A percentile compares a stretch with the other conserved stretches of the same genome.
Conservation (phyloP, 2,888 invertebrate genomes). For the Orthosia cruda region DNA sequence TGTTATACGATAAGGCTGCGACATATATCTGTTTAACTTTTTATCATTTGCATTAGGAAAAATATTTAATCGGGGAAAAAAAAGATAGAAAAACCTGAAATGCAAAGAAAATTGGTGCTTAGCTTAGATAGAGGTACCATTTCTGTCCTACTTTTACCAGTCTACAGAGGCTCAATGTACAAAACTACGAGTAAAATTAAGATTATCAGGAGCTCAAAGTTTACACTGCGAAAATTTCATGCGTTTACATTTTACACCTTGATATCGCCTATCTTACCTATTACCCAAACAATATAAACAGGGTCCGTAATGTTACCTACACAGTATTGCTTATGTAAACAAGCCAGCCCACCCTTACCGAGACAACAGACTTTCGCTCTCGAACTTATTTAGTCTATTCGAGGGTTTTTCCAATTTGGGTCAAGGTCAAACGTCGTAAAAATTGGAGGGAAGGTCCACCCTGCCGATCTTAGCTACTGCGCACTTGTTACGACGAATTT, state of each 20-base stretch:
- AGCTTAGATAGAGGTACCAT: background rate
- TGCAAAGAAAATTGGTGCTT: background rate
- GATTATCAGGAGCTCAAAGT: background rate
- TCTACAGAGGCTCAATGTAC: background rate
- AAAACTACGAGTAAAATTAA: background rate
- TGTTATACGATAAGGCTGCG: too few species aligned
- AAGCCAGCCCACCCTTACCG: conserved; percentile 45
- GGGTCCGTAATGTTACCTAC: conserved; percentile 32
- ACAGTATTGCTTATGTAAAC: conserved; percentile 46
- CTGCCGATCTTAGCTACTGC: conserved; percentile 72
- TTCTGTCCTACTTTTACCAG: background rate
- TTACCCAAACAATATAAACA: conserved; percentile 47
- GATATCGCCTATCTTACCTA: conserved; percentile 18
- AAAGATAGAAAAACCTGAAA: background rate
- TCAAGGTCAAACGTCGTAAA: conserved; percentile 80
- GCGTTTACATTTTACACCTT: conserved; percentile 1
- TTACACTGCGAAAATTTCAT: background rate
- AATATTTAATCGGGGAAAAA: background rate
- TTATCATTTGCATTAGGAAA: too few species aligned
- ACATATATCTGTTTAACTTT: too few species aligned
- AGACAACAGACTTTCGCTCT: conserved; percentile 60
- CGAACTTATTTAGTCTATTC: conserved; percentile 69
- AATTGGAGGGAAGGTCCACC: conserved; percentile 75
- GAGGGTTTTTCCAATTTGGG: conserved; percentile 77
- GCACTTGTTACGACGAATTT: conserved; percentile 75